These are phyloP conservation scores for Stratiomys singularior DNA, from an alignment of 2,888 invertebrate species.

Conservation along the genomic window DNA sequence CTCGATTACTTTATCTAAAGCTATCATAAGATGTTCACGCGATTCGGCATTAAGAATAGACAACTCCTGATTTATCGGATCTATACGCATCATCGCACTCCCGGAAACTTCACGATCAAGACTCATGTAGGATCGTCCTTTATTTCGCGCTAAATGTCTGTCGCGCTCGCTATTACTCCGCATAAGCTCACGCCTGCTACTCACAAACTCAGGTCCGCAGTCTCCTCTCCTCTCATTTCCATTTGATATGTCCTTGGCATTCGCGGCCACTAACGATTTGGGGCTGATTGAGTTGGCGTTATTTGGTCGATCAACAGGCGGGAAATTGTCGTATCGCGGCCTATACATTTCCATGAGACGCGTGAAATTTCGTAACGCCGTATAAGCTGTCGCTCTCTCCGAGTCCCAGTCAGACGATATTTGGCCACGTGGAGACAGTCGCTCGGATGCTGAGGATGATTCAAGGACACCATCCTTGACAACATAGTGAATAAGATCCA, in stretches of 20 bases:
- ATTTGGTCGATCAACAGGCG: constrained; percentile 47
- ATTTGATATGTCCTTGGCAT: constrained; percentile 53
- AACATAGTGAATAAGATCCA: constrained; percentile 97
- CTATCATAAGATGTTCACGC: constrained; percentile 84
- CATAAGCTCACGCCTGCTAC: constrained; percentile 54
- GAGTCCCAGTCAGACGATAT: constrained; percentile 72
- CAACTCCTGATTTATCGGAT: constrained; percentile 55
- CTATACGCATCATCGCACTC: constrained; percentile 47
- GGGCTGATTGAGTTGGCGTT: constrained; percentile 49
- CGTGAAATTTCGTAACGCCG: constrained; percentile 82
- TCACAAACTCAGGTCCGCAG: constrained; percentile 48
- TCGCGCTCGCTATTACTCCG: constrained; percentile 57
- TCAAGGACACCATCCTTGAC: constrained; percentile 94
- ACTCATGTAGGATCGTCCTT: constrained; percentile 53
- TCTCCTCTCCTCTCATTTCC: constrained; percentile 47
- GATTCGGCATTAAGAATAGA: constrained; percentile 61
- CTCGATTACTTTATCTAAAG: constrained; percentile 91
- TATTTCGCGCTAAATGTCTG: constrained; percentile 53
- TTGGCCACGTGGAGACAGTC: constrained; percentile 54
- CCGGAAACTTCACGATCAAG: constrained; percentile 54
- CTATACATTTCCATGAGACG: constrained; percentile 79
- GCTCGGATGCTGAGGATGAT: constrained; percentile 65
- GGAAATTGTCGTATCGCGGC: constrained; percentile 54
- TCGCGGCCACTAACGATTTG: constrained; percentile 48
- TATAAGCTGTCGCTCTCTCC: constrained; percentile 76